Evolutionary conservation across 2,797 vertebrate genomes (phyloP).

Genomic region (Aulostomus chinensis): DNA sequence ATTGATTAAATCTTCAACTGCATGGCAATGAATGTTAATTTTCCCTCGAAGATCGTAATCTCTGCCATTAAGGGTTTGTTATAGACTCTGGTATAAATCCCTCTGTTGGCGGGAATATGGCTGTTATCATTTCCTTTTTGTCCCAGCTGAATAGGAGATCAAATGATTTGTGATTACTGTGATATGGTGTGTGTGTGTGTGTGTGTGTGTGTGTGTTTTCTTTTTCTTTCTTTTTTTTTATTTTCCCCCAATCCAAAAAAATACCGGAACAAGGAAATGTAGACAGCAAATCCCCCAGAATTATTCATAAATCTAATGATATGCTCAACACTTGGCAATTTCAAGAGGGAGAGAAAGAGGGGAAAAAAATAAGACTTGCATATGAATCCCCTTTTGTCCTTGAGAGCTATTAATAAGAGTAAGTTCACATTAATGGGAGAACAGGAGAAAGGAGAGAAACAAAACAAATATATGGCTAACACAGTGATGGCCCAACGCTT

Average conservation of each 20-base stretch:
- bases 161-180: conserved; percentile 72
- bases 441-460: conserved; percentile 53
- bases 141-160: conserved; percentile 71
- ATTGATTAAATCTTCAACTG: conserved; percentile 75
- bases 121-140: conserved; percentile 68
- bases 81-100: conserved; percentile 65
- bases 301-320: conserved; percentile 78
- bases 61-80: conserved; percentile 63
- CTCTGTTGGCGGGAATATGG: conserved; percentile 48
- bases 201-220: background rate
- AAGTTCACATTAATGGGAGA: conserved; percentile 66
- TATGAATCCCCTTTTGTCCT: conserved; percentile 69
- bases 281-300: conserved; percentile 68
- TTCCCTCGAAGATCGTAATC: conserved; percentile 73
- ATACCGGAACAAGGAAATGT: conserved; percentile 66
- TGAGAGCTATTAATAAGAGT: conserved; percentile 76
- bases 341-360: conserved; percentile 40
- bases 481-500: conserved; percentile 46
- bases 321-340: conserved; percentile 66
- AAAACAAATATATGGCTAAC: conserved; percentile 74
- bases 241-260: conserved; percentile 58
- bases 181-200: conserved; percentile 22
- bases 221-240: background rate
- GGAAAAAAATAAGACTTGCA: conserved; percentile 70
- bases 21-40: conserved; percentile 74